A percentile compares a stretch with the other conserved stretches of the same genome.
Conservation (phyloP, 2,888 invertebrate species). For the Yponomeuta plumbellus region DNA sequence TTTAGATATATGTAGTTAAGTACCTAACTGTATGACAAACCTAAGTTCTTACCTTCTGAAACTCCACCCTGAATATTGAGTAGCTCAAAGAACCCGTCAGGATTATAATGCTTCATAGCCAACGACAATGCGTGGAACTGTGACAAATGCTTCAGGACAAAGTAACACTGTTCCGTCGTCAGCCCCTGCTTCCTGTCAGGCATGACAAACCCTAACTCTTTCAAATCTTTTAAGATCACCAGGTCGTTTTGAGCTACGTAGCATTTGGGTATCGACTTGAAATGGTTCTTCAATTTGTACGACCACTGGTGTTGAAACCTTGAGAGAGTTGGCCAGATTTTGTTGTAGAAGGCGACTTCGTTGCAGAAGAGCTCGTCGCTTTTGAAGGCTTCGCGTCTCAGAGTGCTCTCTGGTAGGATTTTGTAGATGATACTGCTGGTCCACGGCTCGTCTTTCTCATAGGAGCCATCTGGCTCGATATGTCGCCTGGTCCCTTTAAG, state of each 20-base stretch:
- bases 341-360: constrained; percentile 83
- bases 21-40: too few species aligned
- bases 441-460: constrained; percentile 71
- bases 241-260: constrained; percentile 77
- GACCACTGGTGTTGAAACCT: constrained; percentile 73
- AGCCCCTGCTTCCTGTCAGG: constrained; percentile 79
- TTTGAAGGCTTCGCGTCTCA: constrained; percentile 81
- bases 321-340: constrained; percentile 80
- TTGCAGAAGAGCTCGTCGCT: constrained; percentile 83
- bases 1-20: too few species aligned
- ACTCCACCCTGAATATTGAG: constrained; percentile 65
- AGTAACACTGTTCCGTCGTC: constrained; percentile 76
- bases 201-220: constrained; percentile 78
- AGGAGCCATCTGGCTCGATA: constrained; percentile 41
- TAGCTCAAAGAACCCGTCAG: constrained; percentile 73
- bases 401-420: constrained; percentile 79
- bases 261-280: constrained; percentile 77
- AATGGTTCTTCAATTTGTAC: constrained; percentile 52
- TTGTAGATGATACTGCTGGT: constrained; percentile 82
- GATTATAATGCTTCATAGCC: constrained; percentile 77
- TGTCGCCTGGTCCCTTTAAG: constrained; percentile 70
- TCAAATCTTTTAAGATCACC: constrained; percentile 78
- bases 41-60: constrained; percentile 53
- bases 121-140: constrained; percentile 80
- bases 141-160: constrained; percentile 77